These are phyloP conservation scores for Liopterus haemorrhoidalis DNA, from an alignment of 2,888 invertebrate species.

Conservation along the genomic window DNA sequence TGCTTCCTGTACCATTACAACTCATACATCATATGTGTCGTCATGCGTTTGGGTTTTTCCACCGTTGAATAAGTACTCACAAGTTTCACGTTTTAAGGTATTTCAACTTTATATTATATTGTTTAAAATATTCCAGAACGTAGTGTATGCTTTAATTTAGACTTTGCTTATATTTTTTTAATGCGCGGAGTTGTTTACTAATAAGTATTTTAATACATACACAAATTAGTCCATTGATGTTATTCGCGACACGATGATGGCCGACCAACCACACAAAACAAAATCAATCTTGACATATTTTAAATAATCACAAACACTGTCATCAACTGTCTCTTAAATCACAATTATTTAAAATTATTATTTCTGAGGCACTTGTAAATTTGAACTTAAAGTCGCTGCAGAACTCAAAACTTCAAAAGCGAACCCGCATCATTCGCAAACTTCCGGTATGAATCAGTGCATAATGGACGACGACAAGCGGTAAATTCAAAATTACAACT, in stretches of 20 bases:
- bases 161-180: conserved; percentile 36
- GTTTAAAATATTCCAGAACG: conserved; percentile 26
- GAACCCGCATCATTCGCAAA: no score
- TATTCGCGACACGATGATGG: conserved; percentile 66
- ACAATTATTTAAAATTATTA: no score
- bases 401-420: no score
- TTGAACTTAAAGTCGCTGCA: no score
- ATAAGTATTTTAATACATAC: conserved; percentile 41
- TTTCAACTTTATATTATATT: conserved; percentile 17
- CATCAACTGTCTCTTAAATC: no score
- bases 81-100: conserved; percentile 20
- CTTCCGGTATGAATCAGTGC: no score
- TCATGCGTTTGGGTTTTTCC: conserved; percentile 24
- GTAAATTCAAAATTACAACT: no score
- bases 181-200: conserved; percentile 38
- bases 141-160: conserved; percentile 32
- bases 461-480: no score
- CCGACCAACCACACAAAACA: conserved; percentile 64
- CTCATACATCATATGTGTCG: conserved; percentile 20
- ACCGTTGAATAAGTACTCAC: conserved; percentile 20
- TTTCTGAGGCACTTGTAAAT: no score
- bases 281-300: conserved; percentile 38
- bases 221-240: conserved; percentile 52
- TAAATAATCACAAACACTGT: no score
- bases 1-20: conserved; percentile 18